A percentile compares a stretch with the other conserved stretches of the same genome.
Evolutionary conservation across 2,113 vertebrate species (phyloP).

Genomic region (Grallaria varia): DNA sequence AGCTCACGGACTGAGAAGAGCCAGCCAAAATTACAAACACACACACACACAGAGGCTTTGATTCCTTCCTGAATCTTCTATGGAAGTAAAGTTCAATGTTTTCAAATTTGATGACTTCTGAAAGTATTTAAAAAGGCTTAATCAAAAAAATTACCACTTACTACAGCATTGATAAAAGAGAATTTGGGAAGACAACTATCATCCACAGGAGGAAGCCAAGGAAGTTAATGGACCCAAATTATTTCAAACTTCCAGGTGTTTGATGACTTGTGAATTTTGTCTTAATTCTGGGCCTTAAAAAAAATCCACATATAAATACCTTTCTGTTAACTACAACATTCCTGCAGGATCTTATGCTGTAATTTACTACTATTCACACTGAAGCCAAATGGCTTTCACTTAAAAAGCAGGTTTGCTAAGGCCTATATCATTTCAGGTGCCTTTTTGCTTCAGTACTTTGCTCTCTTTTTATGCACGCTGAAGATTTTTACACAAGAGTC

Average conservation of each 20-base stretch:
- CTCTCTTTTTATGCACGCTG: not conserved
- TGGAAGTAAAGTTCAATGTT: not conserved
- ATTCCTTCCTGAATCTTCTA: not conserved
- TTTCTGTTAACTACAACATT: not conserved
- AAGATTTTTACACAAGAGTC: not conserved
- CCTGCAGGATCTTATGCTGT: not conserved
- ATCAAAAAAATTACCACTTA: not conserved
- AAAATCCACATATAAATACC: not conserved
- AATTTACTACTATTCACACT: not conserved
- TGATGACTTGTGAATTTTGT: not conserved
- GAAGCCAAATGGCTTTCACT: not conserved
- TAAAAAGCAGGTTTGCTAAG: not conserved
- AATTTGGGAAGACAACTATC: not conserved
- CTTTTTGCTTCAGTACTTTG: not conserved
- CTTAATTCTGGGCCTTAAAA: not conserved
- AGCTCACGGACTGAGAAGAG: not conserved
- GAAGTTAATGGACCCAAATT: not conserved
- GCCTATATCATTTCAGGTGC: not conserved
- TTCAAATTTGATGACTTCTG: not conserved
- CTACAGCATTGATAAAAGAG: not conserved
- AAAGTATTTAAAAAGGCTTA: not conserved
- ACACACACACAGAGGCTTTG: not conserved
- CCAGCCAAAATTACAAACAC: not conserved
- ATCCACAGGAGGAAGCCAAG: not conserved
- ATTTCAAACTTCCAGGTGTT: not conserved